Evolutionary conservation across 2,888 invertebrate species (phyloP).

Genomic region (Nymphalis polychloros): DNA sequence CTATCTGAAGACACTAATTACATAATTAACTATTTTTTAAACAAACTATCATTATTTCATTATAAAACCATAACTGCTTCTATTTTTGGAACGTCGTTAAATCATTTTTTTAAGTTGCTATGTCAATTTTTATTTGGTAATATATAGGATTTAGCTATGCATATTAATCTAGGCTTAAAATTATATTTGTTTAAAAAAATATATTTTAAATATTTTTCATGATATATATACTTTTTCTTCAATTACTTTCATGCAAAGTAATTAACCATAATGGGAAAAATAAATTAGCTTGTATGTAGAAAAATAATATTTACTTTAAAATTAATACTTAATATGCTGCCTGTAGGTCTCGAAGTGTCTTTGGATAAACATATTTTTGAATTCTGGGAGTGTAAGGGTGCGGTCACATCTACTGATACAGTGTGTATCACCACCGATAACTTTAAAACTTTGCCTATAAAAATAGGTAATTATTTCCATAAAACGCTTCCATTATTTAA

Average conservation of each 20-base stretch:
- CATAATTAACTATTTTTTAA: neutral
- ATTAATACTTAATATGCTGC: neutral
- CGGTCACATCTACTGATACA: constrained; percentile 1
- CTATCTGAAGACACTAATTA: neutral
- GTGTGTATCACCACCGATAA: neutral
- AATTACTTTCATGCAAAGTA: no score
- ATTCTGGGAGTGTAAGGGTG: neutral
- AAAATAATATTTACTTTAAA: neutral
- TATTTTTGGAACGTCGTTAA: neutral
- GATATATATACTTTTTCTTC: no score
- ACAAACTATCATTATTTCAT: no score
- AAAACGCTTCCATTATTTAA: no score
- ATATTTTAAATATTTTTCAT: no score
- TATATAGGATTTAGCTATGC: no score
- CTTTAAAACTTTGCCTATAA: neutral
- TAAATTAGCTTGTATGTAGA: neutral
- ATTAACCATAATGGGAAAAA: no score
- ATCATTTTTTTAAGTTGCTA: no score
- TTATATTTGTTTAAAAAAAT: no score
- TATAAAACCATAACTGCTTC: neutral
- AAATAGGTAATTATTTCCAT: neutral
- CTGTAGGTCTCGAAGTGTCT: neutral
- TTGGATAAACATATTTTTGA: neutral
- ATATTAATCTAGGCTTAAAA: no score
- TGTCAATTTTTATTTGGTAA: no score